A percentile compares a stretch with the other conserved stretches of the same genome.
Evolutionary conservation across 2,113 vertebrate species (phyloP).

Genomic region (Lycocorax pyrrhopterus): DNA sequence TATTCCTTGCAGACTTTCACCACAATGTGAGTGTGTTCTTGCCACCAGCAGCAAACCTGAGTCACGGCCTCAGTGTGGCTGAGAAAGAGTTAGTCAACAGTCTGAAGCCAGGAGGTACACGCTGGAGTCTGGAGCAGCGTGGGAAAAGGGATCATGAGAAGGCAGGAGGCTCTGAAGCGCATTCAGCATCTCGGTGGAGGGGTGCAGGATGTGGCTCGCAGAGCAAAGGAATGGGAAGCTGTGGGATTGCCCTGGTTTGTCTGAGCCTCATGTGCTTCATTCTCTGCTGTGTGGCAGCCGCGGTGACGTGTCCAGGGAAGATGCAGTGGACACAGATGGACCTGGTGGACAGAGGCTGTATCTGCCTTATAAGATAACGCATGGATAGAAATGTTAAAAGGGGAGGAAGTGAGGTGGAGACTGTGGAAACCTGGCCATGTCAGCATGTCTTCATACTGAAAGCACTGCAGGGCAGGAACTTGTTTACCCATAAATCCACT

Average conservation of each 20-base stretch:
- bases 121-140: background rate
- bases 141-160: background rate
- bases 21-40: background rate
- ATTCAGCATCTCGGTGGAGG: rapidly evolving
- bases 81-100: background rate
- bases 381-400: background rate
- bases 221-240: background rate
- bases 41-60: background rate
- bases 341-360: background rate
- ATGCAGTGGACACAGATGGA: background rate
- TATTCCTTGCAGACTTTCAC: background rate
- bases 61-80: background rate
- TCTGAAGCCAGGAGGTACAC: background rate
- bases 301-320: rapidly evolving
- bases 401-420: background rate
- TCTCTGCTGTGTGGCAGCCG: background rate
- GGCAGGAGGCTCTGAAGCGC: background rate
- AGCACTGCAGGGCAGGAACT: background rate
- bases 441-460: background rate
- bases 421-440: background rate
- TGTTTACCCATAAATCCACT: background rate
- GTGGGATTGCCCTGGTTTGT: background rate
- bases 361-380: background rate
- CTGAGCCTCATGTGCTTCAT: background rate
- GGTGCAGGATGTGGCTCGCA: rapidly evolving